A percentile compares a stretch with the other conserved stretches of the same genome.
Evolutionary conservation across 2,797 vertebrate species (phyloP).

Genomic region (Leucoraja ocellata): DNA sequence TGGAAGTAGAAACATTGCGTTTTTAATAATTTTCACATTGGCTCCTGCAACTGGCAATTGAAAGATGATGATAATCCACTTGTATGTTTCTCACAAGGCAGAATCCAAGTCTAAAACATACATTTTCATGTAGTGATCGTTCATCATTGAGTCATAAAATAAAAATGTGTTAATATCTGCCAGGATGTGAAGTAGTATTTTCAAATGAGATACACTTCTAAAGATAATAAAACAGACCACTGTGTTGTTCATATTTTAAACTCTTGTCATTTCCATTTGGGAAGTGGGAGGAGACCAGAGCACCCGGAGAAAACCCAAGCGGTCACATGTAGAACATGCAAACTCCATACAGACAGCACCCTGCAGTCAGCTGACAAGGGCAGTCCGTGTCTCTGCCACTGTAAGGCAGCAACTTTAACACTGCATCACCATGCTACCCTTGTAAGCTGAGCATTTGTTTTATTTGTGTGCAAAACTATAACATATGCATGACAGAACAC

Average conservation of each 20-base stretch:
- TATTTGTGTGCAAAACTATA: neutral
- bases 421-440: too few species aligned
- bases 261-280: neutral
- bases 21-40: constrained; percentile 22
- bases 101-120: constrained; percentile 11
- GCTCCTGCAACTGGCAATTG: neutral
- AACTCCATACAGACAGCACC: too few species aligned
- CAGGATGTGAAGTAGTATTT: constrained; percentile 29
- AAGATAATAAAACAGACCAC: constrained; percentile 32
- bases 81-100: constrained; percentile 9
- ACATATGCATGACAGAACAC: neutral
- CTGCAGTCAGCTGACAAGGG: too few species aligned
- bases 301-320: too few species aligned
- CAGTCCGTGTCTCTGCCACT: too few species aligned
- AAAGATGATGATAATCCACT: constrained; percentile 17
- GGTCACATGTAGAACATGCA: too few species aligned
- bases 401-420: too few species aligned
- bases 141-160: constrained; percentile 33
- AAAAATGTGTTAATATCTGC: constrained; percentile 35
- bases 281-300: too few species aligned
- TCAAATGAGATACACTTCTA: constrained; percentile 32
- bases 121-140: neutral
- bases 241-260: constrained; percentile 24
- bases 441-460: neutral
- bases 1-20: neutral